phyloP scores from a whole-genome alignment of 2,797 vertebrate species.

The Lagorchestes hirsutus region DNA sequence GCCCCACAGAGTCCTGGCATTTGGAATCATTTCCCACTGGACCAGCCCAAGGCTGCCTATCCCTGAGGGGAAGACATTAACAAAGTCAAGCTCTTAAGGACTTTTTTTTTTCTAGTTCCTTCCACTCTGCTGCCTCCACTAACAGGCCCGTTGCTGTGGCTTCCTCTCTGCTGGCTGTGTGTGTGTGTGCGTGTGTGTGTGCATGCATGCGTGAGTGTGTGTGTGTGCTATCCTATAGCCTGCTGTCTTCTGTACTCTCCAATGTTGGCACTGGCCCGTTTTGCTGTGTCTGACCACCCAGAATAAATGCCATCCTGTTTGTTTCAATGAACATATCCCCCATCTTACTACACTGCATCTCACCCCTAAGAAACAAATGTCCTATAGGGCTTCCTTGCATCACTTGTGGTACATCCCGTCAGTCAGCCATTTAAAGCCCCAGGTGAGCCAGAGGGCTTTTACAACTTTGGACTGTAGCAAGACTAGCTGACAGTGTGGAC shows the following conservation, averaged over 20 bases:
- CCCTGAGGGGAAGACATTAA: constrained; percentile 8
- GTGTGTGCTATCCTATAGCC: not conserved
- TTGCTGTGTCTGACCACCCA: not conserved
- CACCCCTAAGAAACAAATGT: not conserved
- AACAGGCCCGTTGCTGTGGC: not conserved
- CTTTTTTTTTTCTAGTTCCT: not conserved
- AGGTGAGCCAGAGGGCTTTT: not conserved
- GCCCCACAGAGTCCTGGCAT: not conserved
- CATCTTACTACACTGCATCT: not conserved
- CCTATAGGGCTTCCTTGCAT: not conserved
- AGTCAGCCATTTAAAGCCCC: constrained; percentile 28
- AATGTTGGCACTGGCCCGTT: not conserved
- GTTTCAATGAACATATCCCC: not conserved
- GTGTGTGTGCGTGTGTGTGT: not conserved
- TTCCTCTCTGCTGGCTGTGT: not conserved
- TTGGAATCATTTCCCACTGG: not conserved
- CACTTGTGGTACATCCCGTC: not conserved
- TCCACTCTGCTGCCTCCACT: not conserved
- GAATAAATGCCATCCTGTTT: not conserved
- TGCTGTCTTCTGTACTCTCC: not conserved
- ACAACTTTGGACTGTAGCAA: constrained; percentile 1
- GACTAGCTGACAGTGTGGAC: constrained; percentile 18
- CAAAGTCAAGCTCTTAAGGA: constrained; percentile 3
- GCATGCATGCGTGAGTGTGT: not conserved
- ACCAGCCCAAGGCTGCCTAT: not conserved